Conservation (phyloP, 2,113 vertebrate species). For the Phalacrocorax carbo region DNA sequence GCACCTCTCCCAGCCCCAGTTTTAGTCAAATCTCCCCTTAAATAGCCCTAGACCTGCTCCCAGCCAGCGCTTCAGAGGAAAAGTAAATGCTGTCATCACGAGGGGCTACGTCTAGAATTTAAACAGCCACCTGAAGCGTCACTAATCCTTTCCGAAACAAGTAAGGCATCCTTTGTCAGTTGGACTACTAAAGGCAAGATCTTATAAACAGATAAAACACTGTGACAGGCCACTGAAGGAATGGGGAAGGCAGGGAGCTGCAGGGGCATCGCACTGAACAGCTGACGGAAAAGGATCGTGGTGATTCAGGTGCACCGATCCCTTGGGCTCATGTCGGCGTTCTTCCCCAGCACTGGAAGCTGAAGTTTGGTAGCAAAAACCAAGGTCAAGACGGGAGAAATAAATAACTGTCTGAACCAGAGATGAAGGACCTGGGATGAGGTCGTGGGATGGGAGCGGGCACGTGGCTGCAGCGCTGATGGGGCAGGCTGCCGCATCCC, state of each 20-base stretch:
- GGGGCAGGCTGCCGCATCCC: neutral
- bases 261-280: accelerated
- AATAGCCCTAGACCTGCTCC: neutral
- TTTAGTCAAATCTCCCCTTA: neutral
- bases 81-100: neutral
- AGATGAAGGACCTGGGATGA: neutral
- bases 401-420: neutral
- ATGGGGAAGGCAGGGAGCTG: neutral
- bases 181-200: accelerated
- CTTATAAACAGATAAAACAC: neutral
- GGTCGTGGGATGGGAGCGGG: accelerated
- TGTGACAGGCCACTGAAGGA: neutral
- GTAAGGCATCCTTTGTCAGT: neutral
- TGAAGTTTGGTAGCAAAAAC: too few species aligned
- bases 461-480: neutral
- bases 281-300: accelerated
- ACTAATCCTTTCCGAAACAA: neutral
- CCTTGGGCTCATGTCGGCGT: accelerated
- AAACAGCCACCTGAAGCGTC: neutral
- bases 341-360: neutral
- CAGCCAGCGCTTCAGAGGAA: neutral
- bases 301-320: accelerated
- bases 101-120: accelerated
- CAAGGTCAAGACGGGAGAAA: too few species aligned
- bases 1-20: neutral